These are phyloP conservation scores for Pangasius krempfi DNA, from an alignment of 2,797 vertebrate genomes.

Conservation along the genomic window DNA sequence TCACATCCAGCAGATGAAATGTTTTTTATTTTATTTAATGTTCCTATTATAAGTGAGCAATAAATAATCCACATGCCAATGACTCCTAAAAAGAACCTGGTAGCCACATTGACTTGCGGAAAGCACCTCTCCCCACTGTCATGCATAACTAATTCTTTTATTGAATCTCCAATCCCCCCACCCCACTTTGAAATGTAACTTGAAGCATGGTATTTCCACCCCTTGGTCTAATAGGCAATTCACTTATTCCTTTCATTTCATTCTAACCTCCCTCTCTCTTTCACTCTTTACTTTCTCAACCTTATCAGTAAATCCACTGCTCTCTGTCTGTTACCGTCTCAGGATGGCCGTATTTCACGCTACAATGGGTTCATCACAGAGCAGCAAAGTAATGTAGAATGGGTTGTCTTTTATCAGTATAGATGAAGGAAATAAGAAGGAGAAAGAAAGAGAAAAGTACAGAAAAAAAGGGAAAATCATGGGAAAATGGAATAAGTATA, in stretches of 20 bases:
- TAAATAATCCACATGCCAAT: background rate
- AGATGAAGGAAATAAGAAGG: background rate
- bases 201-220: background rate
- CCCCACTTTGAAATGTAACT: background rate
- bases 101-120: background rate
- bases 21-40: background rate
- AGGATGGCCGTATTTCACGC: slow-evolving; percentile 37
- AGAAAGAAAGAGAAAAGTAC: slow-evolving; percentile 5
- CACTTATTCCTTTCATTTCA: slow-evolving; percentile 28
- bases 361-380: slow-evolving; percentile 30
- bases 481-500: slow-evolving; percentile 9
- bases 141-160: slow-evolving; percentile 16
- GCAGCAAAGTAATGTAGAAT: slow-evolving; percentile 23
- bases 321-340: slow-evolving; percentile 36
- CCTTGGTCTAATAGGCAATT: slow-evolving; percentile 24
- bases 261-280: slow-evolving; percentile 13
- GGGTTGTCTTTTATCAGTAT: slow-evolving; percentile 15
- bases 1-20: background rate
- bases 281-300: slow-evolving; percentile 13
- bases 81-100: background rate
- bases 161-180: background rate
- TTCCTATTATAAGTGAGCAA: background rate
- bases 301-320: slow-evolving; percentile 39
- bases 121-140: background rate
- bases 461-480: background rate